Percentiles rank a stretch among this genome's conserved stretches.
Evolutionary conservation across 2,888 invertebrate species (phyloP).

Genomic region (Poecilus cupreus): DNA sequence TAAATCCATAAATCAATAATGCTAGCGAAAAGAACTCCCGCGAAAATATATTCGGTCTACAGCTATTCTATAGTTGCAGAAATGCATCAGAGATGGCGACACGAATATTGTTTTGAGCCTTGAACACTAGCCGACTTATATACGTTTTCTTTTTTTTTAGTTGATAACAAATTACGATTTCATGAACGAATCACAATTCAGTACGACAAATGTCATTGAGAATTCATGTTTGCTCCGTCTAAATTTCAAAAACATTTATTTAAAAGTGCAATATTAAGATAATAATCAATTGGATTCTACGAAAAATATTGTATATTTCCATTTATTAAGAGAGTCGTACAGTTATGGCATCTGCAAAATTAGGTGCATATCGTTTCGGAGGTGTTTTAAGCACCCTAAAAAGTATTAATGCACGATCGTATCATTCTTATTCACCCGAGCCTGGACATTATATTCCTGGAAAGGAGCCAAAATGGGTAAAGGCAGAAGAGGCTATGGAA

Average conservation of each 20-base stretch:
- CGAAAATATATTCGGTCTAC: too few relatives aligned
- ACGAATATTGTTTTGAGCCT: not conserved
- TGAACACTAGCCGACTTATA: not conserved
- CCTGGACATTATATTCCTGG: conserved; percentile 86
- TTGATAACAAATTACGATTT: conserved; percentile 6
- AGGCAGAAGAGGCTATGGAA: conserved; percentile 86
- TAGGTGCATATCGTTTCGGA: not conserved
- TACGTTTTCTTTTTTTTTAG: not conserved
- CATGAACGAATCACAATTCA: not conserved
- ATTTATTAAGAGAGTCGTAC: not conserved
- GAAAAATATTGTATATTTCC: too few relatives aligned
- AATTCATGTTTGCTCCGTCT: not conserved
- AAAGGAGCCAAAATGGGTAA: conserved; percentile 82
- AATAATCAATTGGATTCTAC: too few relatives aligned
- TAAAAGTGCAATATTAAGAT: too few relatives aligned
- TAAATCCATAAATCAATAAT: too few relatives aligned
- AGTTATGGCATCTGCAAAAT: conserved; percentile 67
- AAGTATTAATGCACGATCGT: conserved; percentile 72
- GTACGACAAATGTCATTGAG: not conserved
- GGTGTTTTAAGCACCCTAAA: not conserved
- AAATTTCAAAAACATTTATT: too few relatives aligned
- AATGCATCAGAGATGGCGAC: conserved; percentile 4
- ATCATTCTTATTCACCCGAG: conserved; percentile 87
- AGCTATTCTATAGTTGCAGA: too few relatives aligned
- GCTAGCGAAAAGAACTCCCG: too few relatives aligned